Conservation (phyloP, 2,113 vertebrate genomes). For the Macrotus californicus region DNA sequence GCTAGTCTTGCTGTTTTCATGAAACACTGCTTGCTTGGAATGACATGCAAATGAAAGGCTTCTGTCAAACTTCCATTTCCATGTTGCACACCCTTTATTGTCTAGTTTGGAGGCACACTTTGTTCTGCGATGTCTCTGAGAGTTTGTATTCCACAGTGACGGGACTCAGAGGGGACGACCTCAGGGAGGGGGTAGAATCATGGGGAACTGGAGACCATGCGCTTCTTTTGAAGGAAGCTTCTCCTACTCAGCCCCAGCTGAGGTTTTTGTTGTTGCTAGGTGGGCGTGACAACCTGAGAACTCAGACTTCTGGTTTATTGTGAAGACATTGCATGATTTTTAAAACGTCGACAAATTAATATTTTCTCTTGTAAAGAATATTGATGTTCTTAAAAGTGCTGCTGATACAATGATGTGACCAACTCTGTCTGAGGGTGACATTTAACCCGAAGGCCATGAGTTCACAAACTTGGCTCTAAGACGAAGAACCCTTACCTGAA, state of each 20-base stretch:
- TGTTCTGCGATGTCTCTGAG: neutral
- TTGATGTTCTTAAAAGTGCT: neutral
- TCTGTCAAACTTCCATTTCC: neutral
- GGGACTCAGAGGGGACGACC: neutral
- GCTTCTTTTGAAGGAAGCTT: neutral
- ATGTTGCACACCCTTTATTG: rapidly evolving
- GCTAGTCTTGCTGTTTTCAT: neutral
- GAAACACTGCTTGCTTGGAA: neutral
- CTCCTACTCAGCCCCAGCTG: neutral
- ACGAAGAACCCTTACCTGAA: neutral
- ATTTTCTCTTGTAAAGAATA: neutral
- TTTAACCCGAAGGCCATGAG: neutral
- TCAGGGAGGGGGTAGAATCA: rapidly evolving
- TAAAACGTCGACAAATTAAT: neutral
- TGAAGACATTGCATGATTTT: neutral
- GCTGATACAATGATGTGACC: neutral
- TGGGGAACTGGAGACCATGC: neutral
- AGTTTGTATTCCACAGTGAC: neutral
- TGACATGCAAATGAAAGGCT: neutral
- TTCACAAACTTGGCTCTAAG: neutral
- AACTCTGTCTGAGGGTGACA: neutral
- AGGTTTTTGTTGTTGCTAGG: neutral
- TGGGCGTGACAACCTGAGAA: no score
- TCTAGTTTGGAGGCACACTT: neutral
- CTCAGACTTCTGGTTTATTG: neutral